Conservation (phyloP, 2,888 invertebrate genomes). For the Peribatodes rhomboidaria region DNA sequence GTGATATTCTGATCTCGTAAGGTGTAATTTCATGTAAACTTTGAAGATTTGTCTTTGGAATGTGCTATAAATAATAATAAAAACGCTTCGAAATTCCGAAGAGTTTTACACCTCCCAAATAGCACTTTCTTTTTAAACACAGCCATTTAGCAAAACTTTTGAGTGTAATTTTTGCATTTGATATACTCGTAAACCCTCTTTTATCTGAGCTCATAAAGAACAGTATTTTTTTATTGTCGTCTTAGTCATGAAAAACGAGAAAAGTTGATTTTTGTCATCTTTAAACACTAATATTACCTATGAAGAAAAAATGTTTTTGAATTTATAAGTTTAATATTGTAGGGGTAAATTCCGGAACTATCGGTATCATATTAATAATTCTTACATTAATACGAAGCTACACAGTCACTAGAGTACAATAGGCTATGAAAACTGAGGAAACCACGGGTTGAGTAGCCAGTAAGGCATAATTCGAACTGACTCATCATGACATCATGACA, state of each 20-base stretch:
- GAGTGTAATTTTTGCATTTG: slow-evolving; percentile 1
- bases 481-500: no score
- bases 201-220: slow-evolving; percentile 1
- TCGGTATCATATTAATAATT: no score
- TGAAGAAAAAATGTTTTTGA: no score
- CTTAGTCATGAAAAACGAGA: neutral
- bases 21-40: slow-evolving; percentile 14
- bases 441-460: no score
- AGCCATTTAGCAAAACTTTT: neutral
- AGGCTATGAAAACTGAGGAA: no score
- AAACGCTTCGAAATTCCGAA: neutral
- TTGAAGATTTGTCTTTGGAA: slow-evolving; percentile 19
- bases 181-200: slow-evolving; percentile 1
- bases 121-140: slow-evolving; percentile 7
- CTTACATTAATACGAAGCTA: no score
- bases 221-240: no score
- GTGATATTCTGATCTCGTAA: slow-evolving; percentile 4
- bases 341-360: no score
- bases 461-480: no score
- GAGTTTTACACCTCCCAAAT: neutral
- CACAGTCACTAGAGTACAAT: no score
- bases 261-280: neutral
- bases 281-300: no score
- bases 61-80: slow-evolving; percentile 17
- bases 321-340: no score